Conservation (phyloP, 2,113 vertebrate species). For the Tachysurus fulvidraco region DNA sequence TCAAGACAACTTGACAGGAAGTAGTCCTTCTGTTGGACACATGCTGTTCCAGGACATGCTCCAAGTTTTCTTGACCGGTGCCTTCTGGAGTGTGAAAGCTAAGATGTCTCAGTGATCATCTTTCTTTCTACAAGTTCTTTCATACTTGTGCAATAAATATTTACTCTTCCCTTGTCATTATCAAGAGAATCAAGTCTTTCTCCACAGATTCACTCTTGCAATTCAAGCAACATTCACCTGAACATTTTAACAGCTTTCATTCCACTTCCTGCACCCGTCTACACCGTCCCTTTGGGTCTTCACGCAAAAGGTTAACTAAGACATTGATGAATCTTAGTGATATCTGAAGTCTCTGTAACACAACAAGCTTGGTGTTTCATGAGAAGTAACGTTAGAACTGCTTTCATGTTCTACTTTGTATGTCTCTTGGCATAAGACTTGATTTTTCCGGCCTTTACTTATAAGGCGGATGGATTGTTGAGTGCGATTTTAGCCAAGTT, state of each 20-base stretch:
- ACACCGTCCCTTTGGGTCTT: constrained; percentile 50
- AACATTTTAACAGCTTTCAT: constrained; percentile 45
- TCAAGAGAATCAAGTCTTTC: constrained; percentile 48
- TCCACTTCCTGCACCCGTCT: constrained; percentile 23
- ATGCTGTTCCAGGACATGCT: constrained; percentile 21
- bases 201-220: constrained; percentile 66
- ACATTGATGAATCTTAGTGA: constrained; percentile 14
- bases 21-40: constrained; percentile 27
- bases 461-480: constrained; percentile 15
- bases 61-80: constrained; percentile 19
- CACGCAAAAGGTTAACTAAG: constrained; percentile 51
- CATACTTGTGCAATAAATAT: constrained; percentile 61
- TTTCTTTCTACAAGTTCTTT: constrained; percentile 52
- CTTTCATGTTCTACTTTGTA: constrained; percentile 25
- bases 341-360: constrained; percentile 17
- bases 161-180: constrained; percentile 50
- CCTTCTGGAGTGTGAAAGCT: constrained; percentile 30
- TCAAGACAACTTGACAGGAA: constrained; percentile 9
- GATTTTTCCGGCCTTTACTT: constrained; percentile 52
- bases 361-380: background rate
- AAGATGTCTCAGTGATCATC: constrained; percentile 50
- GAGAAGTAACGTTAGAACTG: constrained; percentile 11
- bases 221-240: constrained; percentile 65
- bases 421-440: constrained; percentile 32
- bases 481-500: constrained; percentile 36